Evolutionary conservation across 2,797 vertebrate genomes (phyloP).

Genomic region (Sphenopsis melanotis): DNA sequence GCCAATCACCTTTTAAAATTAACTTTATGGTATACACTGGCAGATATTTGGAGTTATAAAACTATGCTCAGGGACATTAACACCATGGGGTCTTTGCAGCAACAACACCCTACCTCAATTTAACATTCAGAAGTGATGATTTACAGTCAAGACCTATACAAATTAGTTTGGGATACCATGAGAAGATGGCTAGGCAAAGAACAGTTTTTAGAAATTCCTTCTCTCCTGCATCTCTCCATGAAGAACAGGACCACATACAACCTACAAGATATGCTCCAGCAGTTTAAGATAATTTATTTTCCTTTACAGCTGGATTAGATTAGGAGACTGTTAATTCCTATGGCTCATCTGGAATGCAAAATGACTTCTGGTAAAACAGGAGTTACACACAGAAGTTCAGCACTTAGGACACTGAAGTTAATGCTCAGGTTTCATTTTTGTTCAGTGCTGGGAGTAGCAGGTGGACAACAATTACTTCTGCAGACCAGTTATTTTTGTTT

Average conservation of each 20-base stretch:
- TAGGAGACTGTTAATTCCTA: neutral
- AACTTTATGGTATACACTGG: neutral
- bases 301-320: neutral
- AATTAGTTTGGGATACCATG: neutral
- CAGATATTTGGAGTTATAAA: neutral
- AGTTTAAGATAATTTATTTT: neutral
- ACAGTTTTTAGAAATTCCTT: neutral
- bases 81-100: neutral
- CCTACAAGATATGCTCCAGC: neutral
- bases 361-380: neutral
- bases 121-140: neutral
- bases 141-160: neutral
- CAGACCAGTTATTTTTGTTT: neutral
- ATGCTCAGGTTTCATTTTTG: neutral
- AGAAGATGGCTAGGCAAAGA: neutral
- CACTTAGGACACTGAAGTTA: neutral
- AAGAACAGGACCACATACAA: neutral
- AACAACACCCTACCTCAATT: neutral
- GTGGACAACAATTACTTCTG: neutral
- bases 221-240: neutral
- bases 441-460: slow-evolving; percentile 17
- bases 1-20: neutral
- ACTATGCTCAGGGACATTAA: neutral
- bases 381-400: neutral
- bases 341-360: neutral